phyloP scores from a whole-genome alignment of 2,888 invertebrate genomes.

The Philonicus albiceps region DNA sequence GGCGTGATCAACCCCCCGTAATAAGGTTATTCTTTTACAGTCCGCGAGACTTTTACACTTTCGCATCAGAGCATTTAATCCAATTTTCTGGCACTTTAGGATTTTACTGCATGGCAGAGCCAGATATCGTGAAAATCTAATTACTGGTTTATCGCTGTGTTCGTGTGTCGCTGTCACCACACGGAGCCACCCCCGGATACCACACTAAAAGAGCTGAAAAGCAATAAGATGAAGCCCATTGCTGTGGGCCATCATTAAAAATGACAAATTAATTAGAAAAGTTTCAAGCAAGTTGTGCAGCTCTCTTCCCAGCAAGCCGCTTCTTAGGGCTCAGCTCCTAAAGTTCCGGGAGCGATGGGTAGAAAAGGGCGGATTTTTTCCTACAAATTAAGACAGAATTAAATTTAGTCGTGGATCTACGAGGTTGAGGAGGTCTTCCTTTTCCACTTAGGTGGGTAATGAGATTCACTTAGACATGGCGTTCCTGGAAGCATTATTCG shows the following conservation, averaged over 20 bases:
- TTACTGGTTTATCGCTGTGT: not conserved
- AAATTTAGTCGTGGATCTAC: not conserved
- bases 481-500: not conserved
- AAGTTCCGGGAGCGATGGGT: not conserved
- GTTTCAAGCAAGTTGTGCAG: conserved; percentile 22
- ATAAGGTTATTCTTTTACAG: conserved; percentile 24
- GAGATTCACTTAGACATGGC: conserved; percentile 27
- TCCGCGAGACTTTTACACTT: conserved; percentile 26
- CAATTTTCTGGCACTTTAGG: conserved; percentile 30
- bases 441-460: conserved; percentile 16
- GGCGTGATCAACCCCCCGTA: not conserved
- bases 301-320: not conserved
- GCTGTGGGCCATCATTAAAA: conserved; percentile 44
- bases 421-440: not conserved
- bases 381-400: conserved; percentile 7
- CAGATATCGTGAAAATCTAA: conserved; percentile 26
- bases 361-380: not conserved
- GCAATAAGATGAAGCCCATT: conserved; percentile 17
- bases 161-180: not conserved
- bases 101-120: not conserved
- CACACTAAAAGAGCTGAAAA: not conserved
- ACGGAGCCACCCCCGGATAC: not conserved
- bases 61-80: conserved; percentile 21
- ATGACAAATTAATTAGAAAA: conserved; percentile 47
- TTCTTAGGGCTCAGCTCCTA: not conserved